phyloP scores from a whole-genome alignment of 2,888 invertebrate genomes.

The Ennomos erosarius region DNA sequence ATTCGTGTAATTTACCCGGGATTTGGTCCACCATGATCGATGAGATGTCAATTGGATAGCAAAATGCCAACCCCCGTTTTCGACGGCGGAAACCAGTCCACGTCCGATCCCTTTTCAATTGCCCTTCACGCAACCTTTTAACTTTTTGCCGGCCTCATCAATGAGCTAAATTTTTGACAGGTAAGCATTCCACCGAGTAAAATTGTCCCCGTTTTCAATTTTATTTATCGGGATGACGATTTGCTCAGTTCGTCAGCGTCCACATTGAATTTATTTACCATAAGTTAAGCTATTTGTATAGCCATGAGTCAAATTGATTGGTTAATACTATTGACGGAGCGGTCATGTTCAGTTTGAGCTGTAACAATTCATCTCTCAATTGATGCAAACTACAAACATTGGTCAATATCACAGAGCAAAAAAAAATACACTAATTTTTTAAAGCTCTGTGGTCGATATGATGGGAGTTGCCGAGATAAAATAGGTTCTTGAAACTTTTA shows the following conservation, averaged over 20 bases:
- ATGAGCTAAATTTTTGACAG: constrained; percentile 24
- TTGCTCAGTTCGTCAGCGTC: too few relatives aligned
- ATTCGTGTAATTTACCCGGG: constrained; percentile 31
- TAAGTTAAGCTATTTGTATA: too few relatives aligned
- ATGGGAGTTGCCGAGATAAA: too few relatives aligned
- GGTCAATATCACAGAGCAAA: too few relatives aligned
- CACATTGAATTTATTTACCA: too few relatives aligned
- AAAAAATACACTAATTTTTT: too few relatives aligned
- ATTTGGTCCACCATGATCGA: constrained; percentile 35
- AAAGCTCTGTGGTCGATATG: too few relatives aligned
- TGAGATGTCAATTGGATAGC: constrained; percentile 36
- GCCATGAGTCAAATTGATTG: too few relatives aligned
- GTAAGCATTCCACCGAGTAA: constrained; percentile 18
- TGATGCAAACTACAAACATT: too few relatives aligned
- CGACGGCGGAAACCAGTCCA: constrained; percentile 19
- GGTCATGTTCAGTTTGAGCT: too few relatives aligned
- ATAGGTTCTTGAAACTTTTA: constrained; percentile 5
- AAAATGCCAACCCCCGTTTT: constrained; percentile 30
- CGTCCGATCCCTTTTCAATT: constrained; percentile 34
- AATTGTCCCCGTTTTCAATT: constrained; percentile 13
- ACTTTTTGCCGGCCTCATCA: constrained; percentile 27
- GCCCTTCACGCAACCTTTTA: constrained; percentile 32
- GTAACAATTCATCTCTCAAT: too few relatives aligned
- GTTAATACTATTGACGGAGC: too few relatives aligned
- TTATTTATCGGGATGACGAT: background rate